Evolutionary conservation across 2,113 vertebrate species (phyloP).

Genomic region (Eublepharis macularius): DNA sequence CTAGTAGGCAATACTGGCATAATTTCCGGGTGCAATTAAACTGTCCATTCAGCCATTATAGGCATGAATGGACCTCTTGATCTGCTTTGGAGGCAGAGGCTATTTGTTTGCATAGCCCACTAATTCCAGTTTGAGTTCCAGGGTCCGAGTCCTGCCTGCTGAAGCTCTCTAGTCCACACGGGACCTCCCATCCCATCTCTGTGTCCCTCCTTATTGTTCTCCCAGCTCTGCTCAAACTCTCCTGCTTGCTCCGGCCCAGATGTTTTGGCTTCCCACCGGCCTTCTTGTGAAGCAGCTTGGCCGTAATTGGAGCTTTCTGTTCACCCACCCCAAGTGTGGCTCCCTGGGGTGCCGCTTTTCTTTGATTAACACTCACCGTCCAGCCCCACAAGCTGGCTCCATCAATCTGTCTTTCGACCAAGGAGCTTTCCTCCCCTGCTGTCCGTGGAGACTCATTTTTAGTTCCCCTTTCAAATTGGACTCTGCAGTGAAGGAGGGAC

Average conservation of each 20-base stretch:
- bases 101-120: no score
- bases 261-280: no score
- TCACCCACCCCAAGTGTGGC: neutral
- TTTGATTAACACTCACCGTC: neutral
- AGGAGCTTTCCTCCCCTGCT: neutral
- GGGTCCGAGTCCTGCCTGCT: neutral
- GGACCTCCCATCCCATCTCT: no score
- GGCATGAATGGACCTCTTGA: neutral
- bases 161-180: neutral
- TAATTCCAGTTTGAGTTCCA: neutral
- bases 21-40: no score
- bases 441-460: neutral
- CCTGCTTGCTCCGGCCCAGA: neutral
- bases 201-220: no score
- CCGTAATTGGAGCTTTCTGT: neutral
- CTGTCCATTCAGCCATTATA: neutral
- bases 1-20: no score
- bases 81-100: no score
- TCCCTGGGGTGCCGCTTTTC: neutral
- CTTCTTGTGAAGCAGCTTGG: neutral
- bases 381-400: neutral
- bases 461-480: neutral
- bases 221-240: neutral
- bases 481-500: neutral
- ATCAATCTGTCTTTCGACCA: neutral